A percentile compares a stretch with the other conserved stretches of the same genome.
Evolutionary conservation across 2,797 vertebrate genomes (phyloP).

Genomic region (Ambastaia sidthimunki): DNA sequence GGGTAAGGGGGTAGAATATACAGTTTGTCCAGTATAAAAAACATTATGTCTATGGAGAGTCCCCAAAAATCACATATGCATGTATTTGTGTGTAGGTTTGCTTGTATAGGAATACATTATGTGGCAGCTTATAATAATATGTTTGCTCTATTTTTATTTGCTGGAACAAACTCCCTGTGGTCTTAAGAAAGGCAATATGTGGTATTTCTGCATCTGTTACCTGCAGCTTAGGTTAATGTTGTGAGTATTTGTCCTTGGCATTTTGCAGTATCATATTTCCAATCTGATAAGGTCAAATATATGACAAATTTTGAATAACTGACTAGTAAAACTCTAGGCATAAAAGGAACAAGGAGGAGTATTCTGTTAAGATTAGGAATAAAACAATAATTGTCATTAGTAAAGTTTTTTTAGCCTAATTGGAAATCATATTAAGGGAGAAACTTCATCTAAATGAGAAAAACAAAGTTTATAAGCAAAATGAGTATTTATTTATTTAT

Average conservation of each 20-base stretch:
- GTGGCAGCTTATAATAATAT: background rate
- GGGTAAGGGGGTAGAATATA: no score
- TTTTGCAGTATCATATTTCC: background rate
- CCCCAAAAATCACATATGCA: no score
- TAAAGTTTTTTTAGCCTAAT: no score
- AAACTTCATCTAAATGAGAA: no score
- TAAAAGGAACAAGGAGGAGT: background rate
- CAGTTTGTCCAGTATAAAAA: no score
- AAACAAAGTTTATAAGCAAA: no score
- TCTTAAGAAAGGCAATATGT: background rate
- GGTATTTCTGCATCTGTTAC: background rate
- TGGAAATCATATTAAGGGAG: no score
- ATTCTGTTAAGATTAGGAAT: background rate
- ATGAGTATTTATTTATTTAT: no score
- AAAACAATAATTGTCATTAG: background rate
- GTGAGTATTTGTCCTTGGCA: background rate
- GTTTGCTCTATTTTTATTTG: constrained; percentile 12
- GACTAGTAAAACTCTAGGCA: background rate
- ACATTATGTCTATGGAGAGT: no score
- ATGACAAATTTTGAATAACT: background rate
- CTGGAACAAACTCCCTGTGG: constrained; percentile 4
- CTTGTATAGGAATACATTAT: background rate
- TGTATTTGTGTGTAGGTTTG: background rate
- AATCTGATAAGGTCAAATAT: background rate
- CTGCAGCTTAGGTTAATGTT: constrained; percentile 5